Evolutionary conservation across 1,140 invertebrate species (phyloP).

Genomic region (Paramacrobiotus metropolitanus): DNA sequence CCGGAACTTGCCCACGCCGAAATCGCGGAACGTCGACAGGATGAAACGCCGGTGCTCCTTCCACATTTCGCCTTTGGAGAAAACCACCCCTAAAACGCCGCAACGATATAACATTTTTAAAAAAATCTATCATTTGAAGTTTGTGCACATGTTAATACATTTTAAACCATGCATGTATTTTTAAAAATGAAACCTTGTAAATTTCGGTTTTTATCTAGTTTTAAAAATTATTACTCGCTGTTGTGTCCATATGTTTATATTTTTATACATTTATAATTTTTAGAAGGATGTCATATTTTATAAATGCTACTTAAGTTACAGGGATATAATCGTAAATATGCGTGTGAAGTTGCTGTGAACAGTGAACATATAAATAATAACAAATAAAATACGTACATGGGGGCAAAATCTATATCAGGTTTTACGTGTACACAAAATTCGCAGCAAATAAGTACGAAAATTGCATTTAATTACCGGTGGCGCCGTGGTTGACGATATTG

Average conservation of each 20-base stretch:
- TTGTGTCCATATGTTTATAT: no score
- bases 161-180: no score
- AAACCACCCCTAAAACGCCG: constrained; percentile 41
- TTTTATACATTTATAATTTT: no score
- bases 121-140: no score
- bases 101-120: background rate
- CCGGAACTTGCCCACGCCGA: constrained; percentile 43
- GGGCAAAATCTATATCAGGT: background rate
- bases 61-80: constrained; percentile 54
- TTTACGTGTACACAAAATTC: background rate
- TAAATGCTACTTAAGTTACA: background rate
- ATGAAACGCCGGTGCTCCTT: constrained; percentile 52
- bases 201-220: no score
- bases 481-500: background rate
- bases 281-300: no score
- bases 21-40: constrained; percentile 38
- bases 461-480: background rate
- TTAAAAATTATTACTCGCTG: no score
- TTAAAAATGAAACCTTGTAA: no score
- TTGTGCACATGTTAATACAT: no score
- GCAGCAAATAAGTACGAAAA: background rate
- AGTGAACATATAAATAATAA: background rate
- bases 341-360: background rate
- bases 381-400: background rate
- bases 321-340: background rate